A percentile compares a stretch with the other conserved stretches of the same genome.
These are phyloP conservation scores for Andinoacara biseriatus DNA, from an alignment of 2,113 vertebrate species.

Conservation along the genomic window DNA sequence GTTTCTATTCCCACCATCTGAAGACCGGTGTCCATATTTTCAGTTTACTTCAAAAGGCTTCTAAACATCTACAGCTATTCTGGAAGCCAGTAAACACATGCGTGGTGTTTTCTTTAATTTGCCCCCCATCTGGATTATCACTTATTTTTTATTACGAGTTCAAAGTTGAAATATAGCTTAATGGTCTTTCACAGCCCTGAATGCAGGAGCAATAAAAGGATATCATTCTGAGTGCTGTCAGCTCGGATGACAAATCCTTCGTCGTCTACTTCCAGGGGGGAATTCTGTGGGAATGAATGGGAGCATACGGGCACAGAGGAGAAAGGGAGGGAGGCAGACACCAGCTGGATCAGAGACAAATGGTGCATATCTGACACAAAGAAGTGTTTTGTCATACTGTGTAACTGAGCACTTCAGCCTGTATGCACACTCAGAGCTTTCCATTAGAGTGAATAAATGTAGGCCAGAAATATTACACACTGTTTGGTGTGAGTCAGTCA, in stretches of 20 bases:
- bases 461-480: not conserved
- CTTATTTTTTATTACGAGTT: not conserved
- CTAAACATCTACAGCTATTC: fast-evolving
- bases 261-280: constrained; percentile 90
- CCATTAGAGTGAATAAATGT: not conserved
- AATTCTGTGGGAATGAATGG: constrained; percentile 71
- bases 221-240: constrained; percentile 85
- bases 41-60: not conserved
- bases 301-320: constrained; percentile 17
- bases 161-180: not conserved
- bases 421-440: not conserved
- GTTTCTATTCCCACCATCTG: not conserved
- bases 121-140: fast-evolving
- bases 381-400: not conserved
- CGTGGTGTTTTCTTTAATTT: not conserved
- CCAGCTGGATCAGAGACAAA: constrained; percentile 41
- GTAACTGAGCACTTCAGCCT: not conserved
- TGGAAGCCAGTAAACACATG: not conserved
- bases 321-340: constrained; percentile 17
- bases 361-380: not conserved
- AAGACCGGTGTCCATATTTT: fast-evolving
- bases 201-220: constrained; percentile 77
- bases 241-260: constrained; percentile 93
- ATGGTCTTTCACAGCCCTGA: not conserved
- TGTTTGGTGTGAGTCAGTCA: not conserved